Base-by-base conservation (phyloP, 2,797 vertebrate species). In the Phataginus tricuspis region DNA sequence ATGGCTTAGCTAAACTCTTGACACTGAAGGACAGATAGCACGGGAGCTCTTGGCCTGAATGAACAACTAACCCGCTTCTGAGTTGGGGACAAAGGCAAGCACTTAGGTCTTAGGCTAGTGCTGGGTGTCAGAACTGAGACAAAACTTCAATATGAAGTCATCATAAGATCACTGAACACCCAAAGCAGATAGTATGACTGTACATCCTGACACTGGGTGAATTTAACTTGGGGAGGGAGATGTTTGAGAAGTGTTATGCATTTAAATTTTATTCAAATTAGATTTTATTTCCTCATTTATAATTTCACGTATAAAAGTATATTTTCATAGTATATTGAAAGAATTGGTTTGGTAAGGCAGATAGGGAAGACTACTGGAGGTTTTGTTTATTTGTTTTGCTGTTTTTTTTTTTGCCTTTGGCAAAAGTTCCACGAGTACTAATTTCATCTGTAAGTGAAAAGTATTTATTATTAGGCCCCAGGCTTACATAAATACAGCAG, bases 391-490 rank as follows among this genome's bases (percentile, higher is more conserved):
- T 97, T 97, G 57, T 93, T 97, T 97, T 96, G 31, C 71, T 89
- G 72, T 91, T 23, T 91, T 86, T 34, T 90, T 96, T 92, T 92
- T 96, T 96, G 95, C 96, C 97, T 94, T 95, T 97, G 96, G 97
- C 97, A 97, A 96, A 96, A 96, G 86, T 95, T 96, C 91, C 63
- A 90, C 2, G 0, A 96, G 84, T 91, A 96, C 72, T 94, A 87
- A 96, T 96, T 97, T 97, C 80, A 92, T 96, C 75, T 94, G 91
- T 85, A 95, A 96, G 93, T 95, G 91, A 94, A 97, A 96, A 95
- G 94, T 74, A 88, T 97, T 97, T 97, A 95, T 96, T 97, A 96
- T 96, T 97, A 97, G 95, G 96, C 96, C 96, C 66, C 91, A 94
- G 96, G 95, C 95, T 97, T 74, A 94, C 80, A 97, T 90, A 97